Base-by-base conservation (phyloP, 2,113 vertebrate species). In the Gulo gulo region DNA sequence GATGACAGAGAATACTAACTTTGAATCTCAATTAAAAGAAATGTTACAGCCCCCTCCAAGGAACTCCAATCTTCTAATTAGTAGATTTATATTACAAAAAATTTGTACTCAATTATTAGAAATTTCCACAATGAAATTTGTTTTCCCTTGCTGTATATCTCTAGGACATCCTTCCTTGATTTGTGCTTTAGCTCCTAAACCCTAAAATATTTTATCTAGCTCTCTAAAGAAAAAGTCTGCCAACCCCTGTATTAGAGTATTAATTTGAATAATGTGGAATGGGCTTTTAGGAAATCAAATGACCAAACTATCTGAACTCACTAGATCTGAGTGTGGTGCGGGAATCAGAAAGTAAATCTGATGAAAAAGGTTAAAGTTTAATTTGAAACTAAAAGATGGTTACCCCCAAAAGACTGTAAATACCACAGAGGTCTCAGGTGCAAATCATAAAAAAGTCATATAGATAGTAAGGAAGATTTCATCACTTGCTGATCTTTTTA, bases 131-230 rank as follows among this genome's bases (percentile, higher is more conserved):
- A 80, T 45, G 34, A 94, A 93, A 78, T 50, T 50, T 80, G 3
- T 76, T 82, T 90, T 94, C 67, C 45, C 39, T 86, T 74, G 24
- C 85, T 74, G 86, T 4, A 15, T 18, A 20, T 39, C 24, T 71
- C 52, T 69, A n/a, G 29, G 29, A 61, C 20, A 63, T 47, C 3
- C 76, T 23, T 57, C 3, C 76, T 18, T 65, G 8, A 91, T 69
- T 95, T 91, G 29, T 24, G n/a, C 85, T 93, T 83, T 89, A 45
- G 26, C 20, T 18, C 2, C 87, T 2, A 59, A 94, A 63, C 29
- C 15, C 79, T 88, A 55, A 80, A 94, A 86, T 47, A 61, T 73
- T 92, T 95, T 95, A 88, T 26, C 26, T 59, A 83, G 15, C n/a
- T 24, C 31, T 80, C 94, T 45, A 61, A 9, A 91, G 69, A 91